A percentile compares a stretch with the other conserved stretches of the same genome.
Evolutionary conservation across 2,888 invertebrate species (phyloP).

Genomic region (Noctua janthina): DNA sequence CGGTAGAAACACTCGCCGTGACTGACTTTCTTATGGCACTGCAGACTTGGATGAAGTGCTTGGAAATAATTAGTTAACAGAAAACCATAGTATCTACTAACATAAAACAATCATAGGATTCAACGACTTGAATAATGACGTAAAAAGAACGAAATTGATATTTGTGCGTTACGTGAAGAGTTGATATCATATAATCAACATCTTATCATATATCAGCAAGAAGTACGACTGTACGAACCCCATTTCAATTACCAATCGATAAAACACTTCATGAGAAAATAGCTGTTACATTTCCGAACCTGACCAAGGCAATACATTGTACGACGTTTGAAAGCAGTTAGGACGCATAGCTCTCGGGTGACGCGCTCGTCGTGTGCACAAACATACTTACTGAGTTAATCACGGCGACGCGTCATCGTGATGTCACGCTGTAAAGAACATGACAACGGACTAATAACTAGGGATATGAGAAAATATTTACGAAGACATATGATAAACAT

Average conservation of each 20-base stretch:
- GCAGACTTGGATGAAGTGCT: neutral
- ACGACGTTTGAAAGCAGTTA: conserved; percentile 33
- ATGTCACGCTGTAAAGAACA: conserved; percentile 62
- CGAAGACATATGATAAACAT: conserved; percentile 19
- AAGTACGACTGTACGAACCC: neutral
- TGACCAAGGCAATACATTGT: conserved; percentile 57
- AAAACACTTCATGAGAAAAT: conserved; percentile 29
- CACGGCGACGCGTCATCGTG: conserved; percentile 63
- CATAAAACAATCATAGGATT: neutral
- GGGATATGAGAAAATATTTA: conserved; percentile 21
- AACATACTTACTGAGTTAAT: conserved; percentile 65
- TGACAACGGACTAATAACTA: conserved; percentile 29
- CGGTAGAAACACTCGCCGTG: neutral
- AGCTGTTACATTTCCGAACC: conserved; percentile 28
- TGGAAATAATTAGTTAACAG: neutral
- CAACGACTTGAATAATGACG: neutral
- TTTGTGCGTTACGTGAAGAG: neutral
- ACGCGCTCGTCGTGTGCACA: conserved; percentile 50
- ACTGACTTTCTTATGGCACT: neutral
- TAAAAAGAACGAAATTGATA: neutral
- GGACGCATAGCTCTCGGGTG: conserved; percentile 50
- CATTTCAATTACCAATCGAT: conserved; percentile 16
- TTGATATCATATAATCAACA: conserved; percentile 11
- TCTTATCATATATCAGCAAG: conserved; percentile 11
- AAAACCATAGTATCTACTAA: too few relatives aligned